Evolutionary conservation across 1,140 invertebrate species (phyloP).

Genomic region (Magallana angulata): DNA sequence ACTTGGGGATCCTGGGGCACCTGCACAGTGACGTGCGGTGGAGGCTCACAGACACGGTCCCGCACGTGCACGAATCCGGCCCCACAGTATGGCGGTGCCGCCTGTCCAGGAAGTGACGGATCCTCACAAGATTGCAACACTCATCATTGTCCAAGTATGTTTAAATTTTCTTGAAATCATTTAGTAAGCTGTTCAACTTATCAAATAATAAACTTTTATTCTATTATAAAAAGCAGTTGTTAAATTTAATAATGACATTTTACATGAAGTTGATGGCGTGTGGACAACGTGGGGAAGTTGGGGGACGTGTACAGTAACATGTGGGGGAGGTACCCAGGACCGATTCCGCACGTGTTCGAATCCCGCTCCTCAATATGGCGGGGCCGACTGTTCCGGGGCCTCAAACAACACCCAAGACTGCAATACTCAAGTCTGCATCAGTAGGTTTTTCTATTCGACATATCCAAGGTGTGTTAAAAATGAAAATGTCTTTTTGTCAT

Average conservation of each 20-base stretch:
- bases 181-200: too few relatives aligned
- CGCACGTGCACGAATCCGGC: constrained; percentile 62
- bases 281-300: constrained; percentile 42
- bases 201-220: too few relatives aligned
- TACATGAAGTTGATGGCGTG: constrained; percentile 36
- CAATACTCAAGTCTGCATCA: not conserved
- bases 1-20: constrained; percentile 62
- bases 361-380: constrained; percentile 30
- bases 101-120: not conserved
- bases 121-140: not conserved
- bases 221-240: too few relatives aligned
- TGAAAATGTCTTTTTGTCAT: too few relatives aligned
- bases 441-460: constrained; percentile 24
- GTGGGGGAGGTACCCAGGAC: not conserved
- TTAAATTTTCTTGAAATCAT: too few relatives aligned
- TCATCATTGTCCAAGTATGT: constrained; percentile 38
- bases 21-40: constrained; percentile 66
- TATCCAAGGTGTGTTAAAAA: too few relatives aligned
- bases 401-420: too few relatives aligned
- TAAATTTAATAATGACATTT: not conserved
- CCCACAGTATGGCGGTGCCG: constrained; percentile 61
- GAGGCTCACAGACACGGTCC: constrained; percentile 57
- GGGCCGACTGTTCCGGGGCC: not conserved
- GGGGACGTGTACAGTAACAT: constrained; percentile 35
- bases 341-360: constrained; percentile 23